phyloP scores from a whole-genome alignment of 2,113 vertebrate genomes.

The Myotis lucifugus region DNA sequence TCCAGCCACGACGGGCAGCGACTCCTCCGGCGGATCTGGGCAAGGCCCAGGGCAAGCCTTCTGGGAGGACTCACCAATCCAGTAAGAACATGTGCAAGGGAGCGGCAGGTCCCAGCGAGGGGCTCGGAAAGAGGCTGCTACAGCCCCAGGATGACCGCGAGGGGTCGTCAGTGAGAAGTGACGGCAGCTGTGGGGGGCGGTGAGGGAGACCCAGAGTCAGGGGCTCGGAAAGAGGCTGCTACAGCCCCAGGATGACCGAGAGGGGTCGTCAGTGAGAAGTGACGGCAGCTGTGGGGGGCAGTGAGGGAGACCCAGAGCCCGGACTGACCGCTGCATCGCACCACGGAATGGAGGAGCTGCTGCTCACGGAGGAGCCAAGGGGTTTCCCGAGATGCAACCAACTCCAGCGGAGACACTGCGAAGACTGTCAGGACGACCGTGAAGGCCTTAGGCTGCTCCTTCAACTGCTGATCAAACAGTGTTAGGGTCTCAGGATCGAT shows the following conservation, averaged over 20 bases:
- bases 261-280: neutral
- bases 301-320: neutral
- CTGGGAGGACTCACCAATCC: neutral
- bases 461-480: rapidly evolving
- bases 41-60: neutral
- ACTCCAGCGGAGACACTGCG: neutral
- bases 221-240: neutral
- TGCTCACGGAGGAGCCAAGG: neutral
- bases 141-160: neutral
- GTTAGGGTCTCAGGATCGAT: neutral
- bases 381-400: neutral
- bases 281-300: rapidly evolving
- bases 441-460: too few relatives aligned
- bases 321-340: neutral
- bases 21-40: neutral
- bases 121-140: neutral
- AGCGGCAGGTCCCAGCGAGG: too few relatives aligned
- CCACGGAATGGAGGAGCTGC: rapidly evolving
- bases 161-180: neutral
- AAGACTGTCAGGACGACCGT: neutral
- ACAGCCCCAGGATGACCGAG: neutral
- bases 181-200: rapidly evolving
- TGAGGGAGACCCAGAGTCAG: neutral
- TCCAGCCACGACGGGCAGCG: neutral
- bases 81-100: too few relatives aligned